Evolutionary conservation across 2,888 invertebrate species (phyloP).

Genomic region (Athripsodes cinereus): DNA sequence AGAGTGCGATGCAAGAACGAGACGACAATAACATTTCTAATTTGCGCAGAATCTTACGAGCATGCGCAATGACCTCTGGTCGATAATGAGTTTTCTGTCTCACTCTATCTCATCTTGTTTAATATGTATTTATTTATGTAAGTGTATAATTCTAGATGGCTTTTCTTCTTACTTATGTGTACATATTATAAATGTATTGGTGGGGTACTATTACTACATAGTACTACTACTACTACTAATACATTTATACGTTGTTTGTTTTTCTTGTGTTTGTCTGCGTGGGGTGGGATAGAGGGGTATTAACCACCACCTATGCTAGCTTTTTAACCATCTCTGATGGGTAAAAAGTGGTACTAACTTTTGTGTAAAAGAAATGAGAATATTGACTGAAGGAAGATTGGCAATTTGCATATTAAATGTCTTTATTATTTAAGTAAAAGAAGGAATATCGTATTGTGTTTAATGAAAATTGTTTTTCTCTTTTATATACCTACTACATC

Average conservation of each 20-base stretch:
- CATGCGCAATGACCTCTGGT: constrained; percentile 54
- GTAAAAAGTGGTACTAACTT: neutral
- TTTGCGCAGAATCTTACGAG: constrained; percentile 32
- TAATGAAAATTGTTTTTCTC: neutral
- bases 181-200: constrained; percentile 4
- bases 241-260: neutral
- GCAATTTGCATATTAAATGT: constrained; percentile 4
- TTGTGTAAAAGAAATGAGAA: neutral
- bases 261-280: constrained; percentile 1
- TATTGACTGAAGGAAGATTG: constrained; percentile 3
- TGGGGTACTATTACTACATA: no score
- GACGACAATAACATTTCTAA: constrained; percentile 22
- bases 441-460: neutral
- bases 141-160: constrained; percentile 24
- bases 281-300: neutral
- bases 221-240: no score
- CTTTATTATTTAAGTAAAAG: neutral
- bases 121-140: constrained; percentile 29
- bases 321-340: constrained; percentile 11
- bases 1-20: constrained; percentile 10
- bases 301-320: constrained; percentile 6
- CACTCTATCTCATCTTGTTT: constrained; percentile 32
- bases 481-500: no score
- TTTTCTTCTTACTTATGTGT: constrained; percentile 12
- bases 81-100: constrained; percentile 53